phyloP scores from a whole-genome alignment of 2,888 invertebrate genomes.

The Macrosiphum euphorbiae region DNA sequence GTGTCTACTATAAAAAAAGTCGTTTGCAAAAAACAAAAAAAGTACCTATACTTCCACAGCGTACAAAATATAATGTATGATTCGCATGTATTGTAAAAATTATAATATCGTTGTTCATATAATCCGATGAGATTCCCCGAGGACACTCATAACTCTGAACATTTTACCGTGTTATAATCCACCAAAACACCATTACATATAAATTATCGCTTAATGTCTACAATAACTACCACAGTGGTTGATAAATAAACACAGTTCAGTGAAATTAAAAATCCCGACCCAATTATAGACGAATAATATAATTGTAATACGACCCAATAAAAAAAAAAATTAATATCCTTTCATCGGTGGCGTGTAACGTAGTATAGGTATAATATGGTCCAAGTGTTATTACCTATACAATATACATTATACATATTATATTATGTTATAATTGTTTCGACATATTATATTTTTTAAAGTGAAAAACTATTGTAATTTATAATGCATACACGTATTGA shows the following conservation, averaged over 20 bases:
- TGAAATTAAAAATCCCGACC: not conserved
- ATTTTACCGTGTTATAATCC: not conserved
- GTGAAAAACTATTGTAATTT: not conserved
- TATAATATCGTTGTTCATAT: conserved; percentile 8
- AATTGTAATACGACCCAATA: not conserved
- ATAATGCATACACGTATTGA: not conserved
- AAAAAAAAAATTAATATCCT: too few species aligned
- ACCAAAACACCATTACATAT: not conserved
- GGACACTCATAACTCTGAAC: not conserved
- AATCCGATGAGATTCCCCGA: not conserved
- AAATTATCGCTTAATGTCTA: conserved; percentile 10
- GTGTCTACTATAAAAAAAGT: conserved; percentile 30
- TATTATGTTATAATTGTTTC: too few species aligned
- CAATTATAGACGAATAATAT: not conserved
- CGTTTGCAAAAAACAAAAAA: not conserved
- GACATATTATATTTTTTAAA: not conserved
- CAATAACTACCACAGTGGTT: not conserved
- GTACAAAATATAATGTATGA: conserved; percentile 10
- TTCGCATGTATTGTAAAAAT: conserved; percentile 22
- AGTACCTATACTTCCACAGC: not conserved
- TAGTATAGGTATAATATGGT: too few species aligned
- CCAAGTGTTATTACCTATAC: too few species aligned
- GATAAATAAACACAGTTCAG: not conserved
- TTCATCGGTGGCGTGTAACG: too few species aligned
- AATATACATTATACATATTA: too few species aligned